Evolutionary conservation across 2,888 invertebrate species (phyloP), one percentile per base, ranked within the genome.

Genomic region (Thymelicus sylvestris): DNA sequence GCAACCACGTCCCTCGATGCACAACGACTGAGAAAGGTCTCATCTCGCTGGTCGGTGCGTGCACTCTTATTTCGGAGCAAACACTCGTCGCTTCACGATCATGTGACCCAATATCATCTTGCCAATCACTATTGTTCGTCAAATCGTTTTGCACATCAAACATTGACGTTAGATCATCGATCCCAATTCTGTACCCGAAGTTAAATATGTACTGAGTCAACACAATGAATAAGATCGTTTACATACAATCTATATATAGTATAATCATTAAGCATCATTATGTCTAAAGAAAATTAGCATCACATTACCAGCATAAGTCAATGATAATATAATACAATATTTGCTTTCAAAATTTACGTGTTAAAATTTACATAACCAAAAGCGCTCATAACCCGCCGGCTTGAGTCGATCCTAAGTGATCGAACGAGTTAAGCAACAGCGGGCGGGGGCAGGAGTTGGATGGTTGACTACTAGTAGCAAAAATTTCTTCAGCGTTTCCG

Each of bases 91-190:
- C 80, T 83, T 81, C 81, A 84, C 78, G 80, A 83, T 81, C 84
- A 86, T 83, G 82, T 84, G 86, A 85, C 84, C 81, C 76, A 77
- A 78, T 80, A 76, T 76, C 74, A 80, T 73, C 79, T 79, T 80
- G 85, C 82, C 85, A 86, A 86, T 83, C 82, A 81, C 80, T 77
- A 74, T 66, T 77, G 77, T 73, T 76, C 75, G 81, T 82, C 83
- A 86, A 83, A 81, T 76, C 72, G 73, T 71, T 71, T 55, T 13
- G 66, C 71, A 48, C 39, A 71, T 63, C 71, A 71, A 71, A 71
- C 66, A 71, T 71, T 71, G 70, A 71, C 62, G 66, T 71, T 66
- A 71, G 70, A 71, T 71, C 61, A 71, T 60, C 70, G 70, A 71
- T 61, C 70, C 60, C 44, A 71, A 66, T 66, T 71, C 70, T 71